These are phyloP conservation scores for Pseudomyrmex concolor DNA, from an alignment of 1,140 invertebrate genomes.

Conservation along the genomic window DNA sequence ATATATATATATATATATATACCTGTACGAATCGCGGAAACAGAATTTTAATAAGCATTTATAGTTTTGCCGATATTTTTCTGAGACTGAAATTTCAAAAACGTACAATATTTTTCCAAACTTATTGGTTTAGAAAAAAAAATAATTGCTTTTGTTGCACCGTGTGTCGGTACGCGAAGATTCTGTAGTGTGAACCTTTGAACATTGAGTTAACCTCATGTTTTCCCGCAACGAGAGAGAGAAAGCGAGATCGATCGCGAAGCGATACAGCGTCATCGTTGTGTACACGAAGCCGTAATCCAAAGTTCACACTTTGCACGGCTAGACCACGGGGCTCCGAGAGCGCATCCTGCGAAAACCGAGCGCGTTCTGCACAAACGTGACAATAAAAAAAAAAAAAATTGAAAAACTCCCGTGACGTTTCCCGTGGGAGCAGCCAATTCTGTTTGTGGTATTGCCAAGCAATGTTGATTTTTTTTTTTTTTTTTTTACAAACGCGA, in stretches of 20 bases:
- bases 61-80: not conserved
- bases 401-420: not conserved
- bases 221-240: not conserved
- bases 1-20: too few relatives aligned
- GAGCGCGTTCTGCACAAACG: slow-evolving; percentile 22
- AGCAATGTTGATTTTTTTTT: slow-evolving; percentile 26
- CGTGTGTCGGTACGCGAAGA: too few relatives aligned
- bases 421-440: slow-evolving; percentile 49
- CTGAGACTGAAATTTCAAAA: not conserved
- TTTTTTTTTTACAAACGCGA: slow-evolving; percentile 23
- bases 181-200: not conserved
- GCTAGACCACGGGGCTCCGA: slow-evolving; percentile 23
- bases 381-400: slow-evolving; percentile 42
- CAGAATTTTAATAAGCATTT: slow-evolving; percentile 19
- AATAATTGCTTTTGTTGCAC: not conserved
- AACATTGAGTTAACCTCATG: slow-evolving; percentile 12
- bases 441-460: slow-evolving; percentile 52
- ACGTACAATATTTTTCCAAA: not conserved
- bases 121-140: not conserved
- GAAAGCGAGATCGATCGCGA: slow-evolving; percentile 33
- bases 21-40: not conserved
- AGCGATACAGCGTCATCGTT: not conserved
- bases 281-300: slow-evolving; percentile 22
- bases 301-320: slow-evolving; percentile 51
- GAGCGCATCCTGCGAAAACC: slow-evolving; percentile 37